These are phyloP conservation scores for Drosophila saltans DNA, from an alignment of 1,140 invertebrate genomes.

Conservation along the genomic window DNA sequence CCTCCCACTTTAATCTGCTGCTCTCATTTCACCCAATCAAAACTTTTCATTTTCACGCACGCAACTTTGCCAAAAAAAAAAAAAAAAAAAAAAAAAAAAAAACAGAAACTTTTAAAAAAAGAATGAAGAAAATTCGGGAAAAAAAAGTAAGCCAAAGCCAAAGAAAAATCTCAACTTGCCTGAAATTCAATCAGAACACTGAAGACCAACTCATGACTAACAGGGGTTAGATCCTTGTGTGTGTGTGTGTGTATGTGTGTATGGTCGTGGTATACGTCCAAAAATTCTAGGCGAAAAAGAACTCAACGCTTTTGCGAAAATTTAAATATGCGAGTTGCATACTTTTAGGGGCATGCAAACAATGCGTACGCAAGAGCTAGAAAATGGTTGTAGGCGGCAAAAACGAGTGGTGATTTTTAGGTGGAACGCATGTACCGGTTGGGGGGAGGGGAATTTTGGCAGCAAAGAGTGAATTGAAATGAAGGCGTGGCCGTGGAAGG, in stretches of 20 bases:
- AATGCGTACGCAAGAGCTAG: slow-evolving; percentile 51
- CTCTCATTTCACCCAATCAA: slow-evolving; percentile 12
- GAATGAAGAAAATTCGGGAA: not conserved
- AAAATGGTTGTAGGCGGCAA: slow-evolving; percentile 12
- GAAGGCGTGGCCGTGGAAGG: not conserved
- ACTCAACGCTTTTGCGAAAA: slow-evolving; percentile 52
- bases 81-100: not conserved
- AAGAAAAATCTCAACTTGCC: slow-evolving; percentile 12
- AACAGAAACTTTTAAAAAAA: not conserved
- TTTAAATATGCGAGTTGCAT: slow-evolving; percentile 76
- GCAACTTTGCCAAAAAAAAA: slow-evolving; percentile 18
- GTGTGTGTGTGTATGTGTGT: slow-evolving; percentile 10
- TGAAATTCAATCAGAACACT: slow-evolving; percentile 40
- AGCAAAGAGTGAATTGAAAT: not conserved
- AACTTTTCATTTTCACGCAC: slow-evolving; percentile 29
- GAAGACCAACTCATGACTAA: not conserved
- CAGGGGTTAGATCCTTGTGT: slow-evolving; percentile 3
- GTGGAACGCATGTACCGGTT: not conserved
- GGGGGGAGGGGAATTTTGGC: not conserved
- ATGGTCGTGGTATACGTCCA: slow-evolving; percentile 20
- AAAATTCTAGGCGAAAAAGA: slow-evolving; percentile 29
- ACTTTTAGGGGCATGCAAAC: slow-evolving; percentile 69
- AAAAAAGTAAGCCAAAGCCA: slow-evolving; percentile 7
- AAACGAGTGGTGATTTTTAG: not conserved
- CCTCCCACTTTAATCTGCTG: not conserved